Conservation (phyloP, 2,113 vertebrate genomes). For the Boleophthalmus pectinirostris region DNA sequence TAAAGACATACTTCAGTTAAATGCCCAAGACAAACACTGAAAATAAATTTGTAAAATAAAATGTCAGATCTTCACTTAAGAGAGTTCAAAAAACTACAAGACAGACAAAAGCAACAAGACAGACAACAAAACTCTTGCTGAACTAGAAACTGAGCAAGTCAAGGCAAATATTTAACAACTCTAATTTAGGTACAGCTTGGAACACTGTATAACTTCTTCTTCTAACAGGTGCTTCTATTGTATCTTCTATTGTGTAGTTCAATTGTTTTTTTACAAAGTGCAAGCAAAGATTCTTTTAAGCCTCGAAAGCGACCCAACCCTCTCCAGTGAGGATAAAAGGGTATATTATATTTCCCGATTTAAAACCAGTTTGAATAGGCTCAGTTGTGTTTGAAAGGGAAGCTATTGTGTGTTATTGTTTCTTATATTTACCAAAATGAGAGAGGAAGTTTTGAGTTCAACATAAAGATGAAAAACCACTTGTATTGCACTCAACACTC, state of each 20-base stretch:
- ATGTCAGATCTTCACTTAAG: background rate
- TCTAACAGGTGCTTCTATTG: background rate
- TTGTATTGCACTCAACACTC: background rate
- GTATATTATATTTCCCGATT: background rate
- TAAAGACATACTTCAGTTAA: background rate
- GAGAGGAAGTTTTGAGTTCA: background rate
- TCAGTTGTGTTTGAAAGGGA: background rate
- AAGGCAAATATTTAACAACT: constrained; percentile 4
- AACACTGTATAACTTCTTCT: background rate
- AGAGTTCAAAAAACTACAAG: background rate
- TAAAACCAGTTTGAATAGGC: background rate
- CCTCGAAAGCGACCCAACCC: background rate
- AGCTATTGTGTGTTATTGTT: background rate
- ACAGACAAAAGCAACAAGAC: background rate
- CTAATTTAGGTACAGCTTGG: background rate
- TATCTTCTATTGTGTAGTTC: background rate
- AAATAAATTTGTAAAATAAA: background rate
- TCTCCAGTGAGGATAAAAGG: background rate
- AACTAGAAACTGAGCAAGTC: background rate
- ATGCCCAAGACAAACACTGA: constrained; percentile 16
- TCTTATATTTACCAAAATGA: background rate
- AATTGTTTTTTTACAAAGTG: background rate
- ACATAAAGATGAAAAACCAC: background rate
- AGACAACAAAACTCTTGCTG: background rate
- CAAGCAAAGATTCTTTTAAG: background rate